Base-by-base conservation (phyloP, 2,113 vertebrate species). In the Malurus cyaneus region DNA sequence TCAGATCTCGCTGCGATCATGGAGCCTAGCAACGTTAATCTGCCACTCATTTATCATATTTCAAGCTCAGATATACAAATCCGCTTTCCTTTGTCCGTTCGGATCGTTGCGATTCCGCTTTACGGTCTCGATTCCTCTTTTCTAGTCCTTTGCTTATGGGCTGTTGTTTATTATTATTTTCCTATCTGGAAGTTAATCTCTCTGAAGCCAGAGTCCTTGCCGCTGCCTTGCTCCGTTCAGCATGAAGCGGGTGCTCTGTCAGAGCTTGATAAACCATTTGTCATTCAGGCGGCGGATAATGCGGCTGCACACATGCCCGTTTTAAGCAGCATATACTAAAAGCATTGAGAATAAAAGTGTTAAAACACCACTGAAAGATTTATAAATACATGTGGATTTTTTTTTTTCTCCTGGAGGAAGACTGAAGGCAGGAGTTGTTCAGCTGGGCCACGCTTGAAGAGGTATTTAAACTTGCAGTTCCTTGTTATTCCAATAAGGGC, bases 151-250 rank as follows among this genome's bases (percentile, higher is more conserved):
- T 79, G 91, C 91, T 92, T 92, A 81, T 4, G n/a, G 57, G 53
- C 86, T 91, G 89, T 91, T 96, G 94, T 94, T 96, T 95, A 94
- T 91, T 93, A 92, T 88, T 92, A 97, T 97, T 94, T 92, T 69
- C 89, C 90, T 96, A 96, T 96, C 95, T 80, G 74, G 93, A 93
- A 94, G 92, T 92, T 86, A 93, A 96, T 96, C 91, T 96, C 93
- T 94, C 96, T 94, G 94, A 96, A 95, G 95, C 36, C 52, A 5
- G 88, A 93, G 95, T 94, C 95, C 93, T 94, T 95, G 92, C 91
- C 0, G 49, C 72, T 78, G 93, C 80, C 86, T 90, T 67, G 57
- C 89, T 86, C 77, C 9, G 3, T 93, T 93, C 93, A 79, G 93
- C 86, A 7, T 54, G 91, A 77, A 80, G 88, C 92, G 67, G 67